These are phyloP conservation scores for Epirrhoe alternata DNA, from an alignment of 2,888 invertebrate genomes.

Conservation along the genomic window DNA sequence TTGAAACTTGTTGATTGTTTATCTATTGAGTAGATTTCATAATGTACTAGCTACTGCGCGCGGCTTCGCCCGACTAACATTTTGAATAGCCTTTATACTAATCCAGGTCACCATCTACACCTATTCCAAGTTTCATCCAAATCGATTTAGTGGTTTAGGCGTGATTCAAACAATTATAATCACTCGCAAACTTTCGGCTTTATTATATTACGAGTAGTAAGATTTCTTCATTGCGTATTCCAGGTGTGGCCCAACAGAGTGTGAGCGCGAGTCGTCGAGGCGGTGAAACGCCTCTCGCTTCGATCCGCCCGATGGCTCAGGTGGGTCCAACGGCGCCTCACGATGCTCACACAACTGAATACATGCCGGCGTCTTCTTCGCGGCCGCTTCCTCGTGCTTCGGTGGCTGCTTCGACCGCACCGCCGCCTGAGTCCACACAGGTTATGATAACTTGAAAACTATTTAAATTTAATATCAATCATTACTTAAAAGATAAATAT, in stretches of 20 bases:
- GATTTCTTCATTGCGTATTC: constrained; percentile 1
- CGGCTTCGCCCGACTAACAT: too few relatives aligned
- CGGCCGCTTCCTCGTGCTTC: constrained; percentile 86
- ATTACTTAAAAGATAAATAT: too few relatives aligned
- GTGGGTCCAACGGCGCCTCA: constrained; percentile 92
- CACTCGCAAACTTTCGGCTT: too few relatives aligned
- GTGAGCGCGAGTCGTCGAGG: constrained; percentile 87
- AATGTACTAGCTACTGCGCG: too few relatives aligned
- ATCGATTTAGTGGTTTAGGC: too few relatives aligned
- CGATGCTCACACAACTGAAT: constrained; percentile 88
- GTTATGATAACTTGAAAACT: constrained; percentile 36
- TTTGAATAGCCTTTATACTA: too few relatives aligned
- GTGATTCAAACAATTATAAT: too few relatives aligned
- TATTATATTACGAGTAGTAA: too few relatives aligned
- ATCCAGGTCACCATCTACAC: too few relatives aligned
- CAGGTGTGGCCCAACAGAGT: constrained; percentile 78
- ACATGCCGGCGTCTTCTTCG: constrained; percentile 94
- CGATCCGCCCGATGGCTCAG: constrained; percentile 95
- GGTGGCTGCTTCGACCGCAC: constrained; percentile 87
- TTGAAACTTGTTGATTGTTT: constrained; percentile 2
- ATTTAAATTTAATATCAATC: too few relatives aligned
- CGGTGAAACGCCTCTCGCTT: constrained; percentile 93
- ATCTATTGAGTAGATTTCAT: not conserved
- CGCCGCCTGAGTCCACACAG: constrained; percentile 77
- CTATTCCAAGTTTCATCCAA: too few relatives aligned